Evolutionary conservation across 1,140 invertebrate genomes (phyloP), one percentile per base, ranked within the genome.

Genomic region (Hylyphantes graminicola): DNA sequence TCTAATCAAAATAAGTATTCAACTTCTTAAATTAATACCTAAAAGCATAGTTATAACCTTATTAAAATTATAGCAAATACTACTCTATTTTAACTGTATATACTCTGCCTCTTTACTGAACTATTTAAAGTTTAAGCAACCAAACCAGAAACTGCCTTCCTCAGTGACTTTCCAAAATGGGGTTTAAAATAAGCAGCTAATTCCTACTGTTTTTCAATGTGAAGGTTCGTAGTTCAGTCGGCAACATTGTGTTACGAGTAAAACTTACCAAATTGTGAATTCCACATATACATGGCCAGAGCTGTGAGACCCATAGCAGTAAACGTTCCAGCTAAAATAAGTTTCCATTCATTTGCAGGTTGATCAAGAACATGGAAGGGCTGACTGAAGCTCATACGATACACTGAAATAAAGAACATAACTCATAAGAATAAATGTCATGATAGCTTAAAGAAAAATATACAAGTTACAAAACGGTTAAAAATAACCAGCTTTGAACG

Each of bases 281-380:
- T 9, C 72, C 72, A 85, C 9, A 77, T 13, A 53, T 85, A 85
- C 15, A 85, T 59, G 67, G 73, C 82, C 48, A 85, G 63, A 51
- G 55, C 77, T 67, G 77, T 85, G 0, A 85, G 35, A 15, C 82
- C 82, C 82, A 85, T 85, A 15, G 82, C 74, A 51, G 82, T 85
- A 61, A 85, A 85, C 53, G 82, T 61, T 17, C 82, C 57, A 9
- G 82, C 82, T 54, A 85, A 59, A 11, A 85, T 85, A 8, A 77
- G 57, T 70, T 85, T 85, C 82, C 82, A 85, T 63, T 85, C 82
- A 61, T 84, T 74, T n/a, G 51, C 73, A 53, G 82, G 55, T 19
- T 68, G 51, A 17, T 83, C 70, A 50, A 63, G n/a, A 53, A 68
- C 53, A 70, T 55, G 70, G 4, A 74, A 67, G 11, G 82, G 82